Base-by-base conservation (phyloP, 2,113 vertebrate species). In the Pipra filicauda region DNA sequence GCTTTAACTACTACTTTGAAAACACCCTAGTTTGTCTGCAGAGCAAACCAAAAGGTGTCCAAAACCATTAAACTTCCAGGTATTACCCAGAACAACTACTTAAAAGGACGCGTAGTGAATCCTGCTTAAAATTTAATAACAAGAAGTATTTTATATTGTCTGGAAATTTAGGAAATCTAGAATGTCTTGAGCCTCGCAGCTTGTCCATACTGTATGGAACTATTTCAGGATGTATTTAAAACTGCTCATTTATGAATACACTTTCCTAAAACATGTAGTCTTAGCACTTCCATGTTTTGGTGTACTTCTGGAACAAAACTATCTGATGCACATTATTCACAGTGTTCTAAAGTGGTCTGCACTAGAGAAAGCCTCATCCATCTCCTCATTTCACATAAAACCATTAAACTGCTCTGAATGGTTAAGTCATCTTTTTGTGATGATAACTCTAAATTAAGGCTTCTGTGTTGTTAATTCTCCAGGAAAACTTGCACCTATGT, bases 361-460 rank as follows among this genome's bases (percentile, higher is more conserved):
- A 44, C 78, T 62, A 67, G 15, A 67, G 43, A 67, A 91, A 84
- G 78, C 55, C 27, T 89, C 62, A 70, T 70, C 79, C 1, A 0
- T 75, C 89, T 96, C 69, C 91, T 54, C 21, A 7, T 52, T 94
- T 74, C 80, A 94, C 18, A 52, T 49, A 96, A 94, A 97, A 90
- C 83, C 76, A 97, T 95, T 95, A 51, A 91, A 71, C 52, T 57
- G 26, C 21, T 52, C 71, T 6, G 0, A 79, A 73, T 22, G 14
- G 72, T 96, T 59, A 97, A 72, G 93, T 95, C 93, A 95, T 85
- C 82, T 80, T 79, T 85, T 89, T 75, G 26, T 87, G 97, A 97
- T 95, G 92, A 65, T 28, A 90, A 75, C 15, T 89, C 69, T 85
- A 93, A 95, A 74, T 79, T 93, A 96, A 91, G 91, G 77, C 71